These are phyloP conservation scores for Etheostoma perlongum DNA, from an alignment of 2,797 vertebrate genomes.

Conservation along the genomic window DNA sequence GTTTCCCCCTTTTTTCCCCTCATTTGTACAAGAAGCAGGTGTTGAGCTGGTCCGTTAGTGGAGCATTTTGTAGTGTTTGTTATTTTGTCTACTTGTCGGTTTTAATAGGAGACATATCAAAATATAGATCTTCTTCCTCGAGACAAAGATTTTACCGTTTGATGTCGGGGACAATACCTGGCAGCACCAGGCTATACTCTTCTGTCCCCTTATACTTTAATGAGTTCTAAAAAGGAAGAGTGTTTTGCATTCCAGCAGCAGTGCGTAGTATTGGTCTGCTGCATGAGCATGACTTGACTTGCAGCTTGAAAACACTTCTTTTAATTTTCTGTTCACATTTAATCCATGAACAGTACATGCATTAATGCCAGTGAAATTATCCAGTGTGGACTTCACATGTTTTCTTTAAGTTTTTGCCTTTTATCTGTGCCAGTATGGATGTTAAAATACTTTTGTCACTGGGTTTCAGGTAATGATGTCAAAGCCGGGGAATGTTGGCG, in stretches of 20 bases:
- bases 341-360: constrained; percentile 16
- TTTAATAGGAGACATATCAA: constrained; percentile 16
- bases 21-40: constrained; percentile 24
- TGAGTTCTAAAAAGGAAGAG: constrained; percentile 29
- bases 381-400: neutral
- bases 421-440: constrained; percentile 25
- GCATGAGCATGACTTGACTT: constrained; percentile 74
- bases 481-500: constrained; percentile 73
- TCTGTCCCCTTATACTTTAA: constrained; percentile 4
- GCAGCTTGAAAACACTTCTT: constrained; percentile 45
- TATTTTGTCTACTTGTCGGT: neutral
- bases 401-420: constrained; percentile 9
- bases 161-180: neutral
- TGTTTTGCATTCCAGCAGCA: constrained; percentile 72
- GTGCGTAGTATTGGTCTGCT: constrained; percentile 41
- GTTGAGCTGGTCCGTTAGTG: constrained; percentile 10
- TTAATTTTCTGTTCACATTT: constrained; percentile 27
- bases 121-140: constrained; percentile 13
- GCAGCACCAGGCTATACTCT: constrained; percentile 16
- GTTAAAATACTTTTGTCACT: constrained; percentile 49
- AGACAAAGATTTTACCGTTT: constrained; percentile 12
- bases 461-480: constrained; percentile 77
- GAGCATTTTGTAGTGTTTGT: neutral
- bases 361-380: constrained; percentile 9
- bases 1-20: neutral